Evolutionary conservation across 2,113 vertebrate genomes (phyloP).

Genomic region (Manacus vitellinus): DNA sequence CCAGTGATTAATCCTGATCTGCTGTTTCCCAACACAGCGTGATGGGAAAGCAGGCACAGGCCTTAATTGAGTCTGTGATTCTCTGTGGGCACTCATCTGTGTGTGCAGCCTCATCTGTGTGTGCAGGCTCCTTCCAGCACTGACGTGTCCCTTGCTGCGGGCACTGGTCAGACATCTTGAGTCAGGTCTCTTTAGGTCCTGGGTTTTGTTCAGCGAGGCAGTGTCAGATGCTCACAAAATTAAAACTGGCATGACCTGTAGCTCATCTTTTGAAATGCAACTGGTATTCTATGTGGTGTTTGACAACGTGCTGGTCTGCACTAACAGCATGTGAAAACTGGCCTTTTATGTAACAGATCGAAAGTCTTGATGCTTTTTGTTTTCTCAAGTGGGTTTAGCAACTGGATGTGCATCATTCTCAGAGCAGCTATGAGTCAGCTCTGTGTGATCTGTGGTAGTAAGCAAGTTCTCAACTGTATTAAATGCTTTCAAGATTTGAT

Average conservation of each 20-base stretch:
- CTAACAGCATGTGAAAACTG: not conserved
- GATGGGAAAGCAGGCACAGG: not conserved
- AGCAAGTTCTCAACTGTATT: not conserved
- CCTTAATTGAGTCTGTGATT: not conserved
- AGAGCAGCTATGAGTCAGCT: not conserved
- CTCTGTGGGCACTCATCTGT: not conserved
- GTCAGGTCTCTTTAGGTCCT: not conserved
- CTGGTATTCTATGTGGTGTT: not conserved
- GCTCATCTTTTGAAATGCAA: not conserved
- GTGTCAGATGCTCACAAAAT: not conserved
- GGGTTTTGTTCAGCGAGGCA: not conserved
- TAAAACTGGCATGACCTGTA: not conserved
- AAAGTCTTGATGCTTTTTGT: not conserved
- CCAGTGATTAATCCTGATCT: not conserved
- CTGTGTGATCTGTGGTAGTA: not conserved
- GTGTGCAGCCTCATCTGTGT: not conserved
- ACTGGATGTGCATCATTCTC: not conserved
- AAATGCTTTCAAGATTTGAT: constrained; percentile 1
- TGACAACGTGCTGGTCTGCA: not conserved
- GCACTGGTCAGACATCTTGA: not conserved
- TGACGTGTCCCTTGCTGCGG: not conserved
- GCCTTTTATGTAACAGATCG: not conserved
- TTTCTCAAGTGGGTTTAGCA: constrained; percentile 3
- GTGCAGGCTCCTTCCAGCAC: not conserved
- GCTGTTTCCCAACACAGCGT: not conserved